phyloP scores from a whole-genome alignment of 2,113 vertebrate genomes.

The Hypocryptadius cinnamomeus region DNA sequence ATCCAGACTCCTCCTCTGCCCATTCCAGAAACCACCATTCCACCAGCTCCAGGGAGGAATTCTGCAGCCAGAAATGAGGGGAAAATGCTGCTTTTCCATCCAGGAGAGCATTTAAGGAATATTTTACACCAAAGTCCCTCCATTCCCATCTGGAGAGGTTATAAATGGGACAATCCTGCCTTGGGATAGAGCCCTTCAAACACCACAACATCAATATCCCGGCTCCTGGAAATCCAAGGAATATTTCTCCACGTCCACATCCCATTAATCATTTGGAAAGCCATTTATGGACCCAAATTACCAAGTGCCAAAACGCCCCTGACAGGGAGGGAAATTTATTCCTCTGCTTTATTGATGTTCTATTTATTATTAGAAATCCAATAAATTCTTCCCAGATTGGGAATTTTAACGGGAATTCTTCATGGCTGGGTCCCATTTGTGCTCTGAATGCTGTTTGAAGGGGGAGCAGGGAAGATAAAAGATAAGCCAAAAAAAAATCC shows the following conservation, averaged over 20 bases:
- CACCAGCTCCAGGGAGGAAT: neutral
- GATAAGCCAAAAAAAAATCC: neutral
- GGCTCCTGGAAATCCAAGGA: slow-evolving; percentile 6
- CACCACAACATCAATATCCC: slow-evolving; percentile 35
- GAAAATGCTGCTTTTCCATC: neutral
- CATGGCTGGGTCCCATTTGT: neutral
- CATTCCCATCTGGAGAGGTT: neutral
- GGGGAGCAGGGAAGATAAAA: neutral
- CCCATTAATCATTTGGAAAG: slow-evolving; percentile 46
- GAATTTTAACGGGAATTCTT: neutral
- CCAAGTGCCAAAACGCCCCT: slow-evolving; percentile 33
- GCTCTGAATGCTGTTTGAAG: neutral
- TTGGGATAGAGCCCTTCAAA: neutral
- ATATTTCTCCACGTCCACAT: slow-evolving; percentile 35
- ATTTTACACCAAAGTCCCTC: slow-evolving; percentile 12
- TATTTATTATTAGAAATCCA: slow-evolving; percentile 4
- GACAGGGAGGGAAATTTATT: slow-evolving; percentile 4
- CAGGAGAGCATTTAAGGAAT: slow-evolving; percentile 10
- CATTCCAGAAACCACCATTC: neutral
- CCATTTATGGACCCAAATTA: slow-evolving; percentile 52
- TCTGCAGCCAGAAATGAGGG: neutral
- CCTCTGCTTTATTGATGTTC: neutral
- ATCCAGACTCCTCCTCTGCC: neutral
- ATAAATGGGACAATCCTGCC: slow-evolving; percentile 25
- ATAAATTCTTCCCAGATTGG: neutral